These are phyloP conservation scores for Petaurus breviceps DNA, from an alignment of 2,113 vertebrate species.

Conservation along the genomic window DNA sequence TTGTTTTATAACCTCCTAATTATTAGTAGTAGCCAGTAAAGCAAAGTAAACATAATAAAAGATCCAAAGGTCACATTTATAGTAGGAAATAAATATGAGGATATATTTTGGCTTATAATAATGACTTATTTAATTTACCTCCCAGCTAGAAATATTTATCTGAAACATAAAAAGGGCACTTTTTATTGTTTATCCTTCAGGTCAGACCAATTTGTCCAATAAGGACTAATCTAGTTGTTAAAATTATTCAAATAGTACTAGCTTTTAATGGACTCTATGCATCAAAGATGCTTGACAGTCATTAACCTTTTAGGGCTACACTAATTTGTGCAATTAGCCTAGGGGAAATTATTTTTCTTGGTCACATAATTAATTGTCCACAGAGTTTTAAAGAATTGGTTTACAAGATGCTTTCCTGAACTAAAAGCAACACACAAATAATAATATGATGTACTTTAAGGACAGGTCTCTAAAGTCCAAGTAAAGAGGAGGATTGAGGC, in stretches of 20 bases:
- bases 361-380: slow-evolving; percentile 67
- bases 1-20: slow-evolving; percentile 26
- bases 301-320: slow-evolving; percentile 78
- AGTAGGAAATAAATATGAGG: slow-evolving; percentile 41
- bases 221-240: slow-evolving; percentile 48
- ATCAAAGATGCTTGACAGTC: slow-evolving; percentile 70
- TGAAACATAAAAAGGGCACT: slow-evolving; percentile 18
- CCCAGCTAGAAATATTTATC: slow-evolving; percentile 3
- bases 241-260: slow-evolving; percentile 73
- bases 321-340: slow-evolving; percentile 79
- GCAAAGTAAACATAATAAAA: slow-evolving; percentile 22
- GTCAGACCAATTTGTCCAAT: slow-evolving; percentile 46
- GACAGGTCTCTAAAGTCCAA: slow-evolving; percentile 1
- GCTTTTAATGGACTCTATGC: slow-evolving; percentile 68
- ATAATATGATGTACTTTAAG: slow-evolving; percentile 31
- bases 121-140: background rate
- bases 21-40: slow-evolving; percentile 28
- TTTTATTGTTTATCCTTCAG: slow-evolving; percentile 34
- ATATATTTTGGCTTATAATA: background rate
- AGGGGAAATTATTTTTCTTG: slow-evolving; percentile 73
- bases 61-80: background rate
- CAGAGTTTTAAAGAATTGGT: slow-evolving; percentile 57
- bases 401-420: slow-evolving; percentile 53
- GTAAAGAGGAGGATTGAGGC: background rate
- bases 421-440: slow-evolving; percentile 43